Percentiles rank a stretch among this genome's conserved stretches.
Conservation (phyloP, 2,797 vertebrate genomes). For the Myotis planiceps region DNA sequence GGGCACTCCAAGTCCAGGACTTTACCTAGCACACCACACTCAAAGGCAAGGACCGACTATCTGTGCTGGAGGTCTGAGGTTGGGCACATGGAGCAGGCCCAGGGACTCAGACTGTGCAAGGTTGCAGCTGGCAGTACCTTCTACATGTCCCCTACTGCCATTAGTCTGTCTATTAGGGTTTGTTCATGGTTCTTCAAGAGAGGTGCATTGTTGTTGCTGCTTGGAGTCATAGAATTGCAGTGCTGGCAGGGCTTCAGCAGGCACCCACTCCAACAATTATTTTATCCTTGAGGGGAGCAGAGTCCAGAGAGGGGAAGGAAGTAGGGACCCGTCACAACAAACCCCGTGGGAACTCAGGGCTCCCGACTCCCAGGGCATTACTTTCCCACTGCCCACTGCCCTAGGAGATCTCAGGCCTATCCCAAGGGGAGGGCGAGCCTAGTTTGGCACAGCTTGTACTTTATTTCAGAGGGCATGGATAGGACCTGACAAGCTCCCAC, state of each 20-base stretch:
- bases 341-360: neutral
- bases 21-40: neutral
- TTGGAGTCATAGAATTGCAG: neutral
- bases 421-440: neutral
- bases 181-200: neutral
- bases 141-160: accelerated
- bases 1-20: neutral
- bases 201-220: neutral
- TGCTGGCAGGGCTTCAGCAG: neutral
- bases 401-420: neutral
- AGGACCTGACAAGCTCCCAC: neutral
- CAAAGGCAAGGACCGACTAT: neutral
- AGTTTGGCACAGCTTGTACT: neutral
- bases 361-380: neutral
- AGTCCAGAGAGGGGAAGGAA: neutral
- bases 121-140: neutral
- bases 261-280: neutral
- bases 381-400: neutral
- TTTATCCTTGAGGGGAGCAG: neutral
- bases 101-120: neutral
- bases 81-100: neutral
- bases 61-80: neutral
- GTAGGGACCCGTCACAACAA: neutral
- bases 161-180: neutral
- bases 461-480: neutral